Base-by-base conservation (phyloP, 2,888 invertebrate genomes). In the Platycheirus albimanus region DNA sequence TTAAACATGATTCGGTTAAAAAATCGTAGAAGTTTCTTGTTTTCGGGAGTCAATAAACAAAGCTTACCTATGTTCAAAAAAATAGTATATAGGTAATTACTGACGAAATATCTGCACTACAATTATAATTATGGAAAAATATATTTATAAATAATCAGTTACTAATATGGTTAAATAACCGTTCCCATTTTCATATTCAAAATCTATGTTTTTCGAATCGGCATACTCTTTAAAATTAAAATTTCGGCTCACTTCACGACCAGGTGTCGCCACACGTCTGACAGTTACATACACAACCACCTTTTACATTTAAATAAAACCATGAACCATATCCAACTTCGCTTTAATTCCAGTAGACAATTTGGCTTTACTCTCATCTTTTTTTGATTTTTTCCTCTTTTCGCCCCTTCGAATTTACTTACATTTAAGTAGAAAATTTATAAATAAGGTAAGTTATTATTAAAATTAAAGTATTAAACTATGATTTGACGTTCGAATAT, bases 401-500 rank as follows among this genome's bases (percentile, higher is more conserved):
- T 83, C 64, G 51, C 47, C 77, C 78, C 54, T 43, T 72, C 56
- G 72, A 83, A 83, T 72, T 83, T 83, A 78, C 63, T 74, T 69
- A 64, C 67, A 69, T 83, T 83, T 78, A 63, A 72, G 78, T 78
- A 72, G 33, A 77, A 72, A 56, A 78, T 78, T 78, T 74, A 74
- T 58, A 83, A 69, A 56, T 69, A 83, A 83, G 83, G 83, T 83
- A 78, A 72, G 30, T 54, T 1, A 20, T 36, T 54, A 10, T 11
- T n/a, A 17, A 1, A 1, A 10, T 4, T 6, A 2, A 52, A 54
- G 7, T 15, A 45, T 24, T 56, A 5, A 33, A 20, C n/a, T 15
- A 4, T 4, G 0, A 6, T 24, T 58, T 58, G 24, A 24, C 24
- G 3, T 6, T 7, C 8, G 1, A 33, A 33, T 6, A 33, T 33